Conservation (phyloP, 1,140 invertebrate genomes). For the Thaumatotibia leucotreta region DNA sequence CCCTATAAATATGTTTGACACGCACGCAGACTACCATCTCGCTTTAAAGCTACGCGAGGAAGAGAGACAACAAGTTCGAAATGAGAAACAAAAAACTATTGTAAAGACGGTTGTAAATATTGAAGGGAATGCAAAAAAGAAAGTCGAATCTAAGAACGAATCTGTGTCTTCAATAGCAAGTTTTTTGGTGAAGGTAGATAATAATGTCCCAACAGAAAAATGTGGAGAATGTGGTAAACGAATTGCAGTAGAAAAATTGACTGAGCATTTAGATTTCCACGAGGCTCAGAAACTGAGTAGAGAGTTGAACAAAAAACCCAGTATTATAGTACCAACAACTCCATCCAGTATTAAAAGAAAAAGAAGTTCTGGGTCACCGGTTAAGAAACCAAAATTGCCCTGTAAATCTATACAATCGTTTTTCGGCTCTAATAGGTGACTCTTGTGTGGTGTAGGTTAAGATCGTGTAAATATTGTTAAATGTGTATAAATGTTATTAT, state of each 20-base stretch:
- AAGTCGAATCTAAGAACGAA: conserved; percentile 30
- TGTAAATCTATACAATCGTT: conserved; percentile 63
- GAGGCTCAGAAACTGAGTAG: conserved; percentile 81
- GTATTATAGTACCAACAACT: conserved; percentile 15
- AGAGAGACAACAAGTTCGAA: conserved; percentile 58
- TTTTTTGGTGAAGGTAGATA: conserved; percentile 57
- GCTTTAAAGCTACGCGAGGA: conserved; percentile 78
- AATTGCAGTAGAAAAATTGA: conserved; percentile 77
- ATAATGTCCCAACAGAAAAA: conserved; percentile 54
- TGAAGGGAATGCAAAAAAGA: conserved; percentile 27
- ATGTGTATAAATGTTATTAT: neutral
- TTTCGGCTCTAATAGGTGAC: conserved; percentile 28
- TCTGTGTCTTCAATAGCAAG: conserved; percentile 43
- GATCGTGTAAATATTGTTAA: no score
- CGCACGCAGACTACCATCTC: conserved; percentile 80
- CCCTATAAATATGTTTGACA: conserved; percentile 57
- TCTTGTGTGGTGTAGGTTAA: no score
- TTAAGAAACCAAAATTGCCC: conserved; percentile 53
- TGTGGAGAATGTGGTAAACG: conserved; percentile 81
- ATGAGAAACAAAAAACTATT: conserved; percentile 33
- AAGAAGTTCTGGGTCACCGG: conserved; percentile 48
- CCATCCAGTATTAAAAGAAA: conserved; percentile 53
- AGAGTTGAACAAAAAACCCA: conserved; percentile 47
- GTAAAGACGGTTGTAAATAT: conserved; percentile 23
- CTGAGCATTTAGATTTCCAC: conserved; percentile 84